A percentile compares a stretch with the other conserved stretches of the same genome.
Evolutionary conservation across 2,797 vertebrate genomes (phyloP).

Genomic region (Lagorchestes hirsutus): DNA sequence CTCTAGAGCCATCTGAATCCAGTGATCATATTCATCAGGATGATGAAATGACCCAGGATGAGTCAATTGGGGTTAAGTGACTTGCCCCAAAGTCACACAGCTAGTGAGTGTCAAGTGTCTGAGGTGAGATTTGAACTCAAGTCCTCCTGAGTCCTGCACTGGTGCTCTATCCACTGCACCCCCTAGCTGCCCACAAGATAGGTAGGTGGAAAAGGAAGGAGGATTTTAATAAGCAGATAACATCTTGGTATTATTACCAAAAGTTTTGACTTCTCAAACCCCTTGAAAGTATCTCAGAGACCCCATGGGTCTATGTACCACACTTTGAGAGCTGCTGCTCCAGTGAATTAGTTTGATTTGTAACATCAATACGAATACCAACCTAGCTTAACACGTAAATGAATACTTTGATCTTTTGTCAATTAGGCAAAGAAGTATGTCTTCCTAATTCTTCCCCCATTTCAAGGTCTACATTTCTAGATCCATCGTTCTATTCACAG

Average conservation of each 20-base stretch:
- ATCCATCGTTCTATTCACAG: background rate
- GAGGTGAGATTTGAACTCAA: too few relatives aligned
- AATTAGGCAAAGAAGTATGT: background rate
- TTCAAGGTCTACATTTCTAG: background rate
- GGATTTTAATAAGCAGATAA: background rate
- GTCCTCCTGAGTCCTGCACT: too few relatives aligned
- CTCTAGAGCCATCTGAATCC: too few relatives aligned
- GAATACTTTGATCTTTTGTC: background rate
- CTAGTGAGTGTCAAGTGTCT: too few relatives aligned
- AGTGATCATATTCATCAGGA: too few relatives aligned
- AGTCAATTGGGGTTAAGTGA: too few relatives aligned
- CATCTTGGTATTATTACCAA: background rate
- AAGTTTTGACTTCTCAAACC: background rate
- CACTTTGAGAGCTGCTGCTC: background rate
- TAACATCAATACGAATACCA: background rate
- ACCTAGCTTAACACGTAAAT: background rate
- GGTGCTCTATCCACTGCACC: too few relatives aligned
- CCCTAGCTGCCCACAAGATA: background rate
- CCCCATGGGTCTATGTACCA: background rate
- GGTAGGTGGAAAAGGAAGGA: background rate
- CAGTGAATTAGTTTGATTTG: background rate
- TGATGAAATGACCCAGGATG: too few relatives aligned
- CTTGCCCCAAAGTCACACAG: too few relatives aligned
- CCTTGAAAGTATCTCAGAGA: background rate
- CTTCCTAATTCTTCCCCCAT: background rate